Evolutionary conservation across 2,888 invertebrate genomes (phyloP).

Genomic region (Drosophila recens): DNA sequence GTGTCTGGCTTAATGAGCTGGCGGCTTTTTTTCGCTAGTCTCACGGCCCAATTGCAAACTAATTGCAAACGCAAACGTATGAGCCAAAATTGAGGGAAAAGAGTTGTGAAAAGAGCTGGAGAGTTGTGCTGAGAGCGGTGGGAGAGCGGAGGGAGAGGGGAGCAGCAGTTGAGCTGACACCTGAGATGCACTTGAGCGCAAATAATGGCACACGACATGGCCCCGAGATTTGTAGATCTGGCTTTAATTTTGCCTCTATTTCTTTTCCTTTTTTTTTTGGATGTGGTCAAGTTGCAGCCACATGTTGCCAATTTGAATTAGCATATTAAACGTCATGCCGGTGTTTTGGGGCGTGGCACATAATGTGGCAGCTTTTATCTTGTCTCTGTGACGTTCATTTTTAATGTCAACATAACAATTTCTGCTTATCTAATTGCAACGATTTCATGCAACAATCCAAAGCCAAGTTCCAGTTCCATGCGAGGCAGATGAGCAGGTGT

Average conservation of each 20-base stretch:
- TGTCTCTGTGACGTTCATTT: slow-evolving; percentile 53
- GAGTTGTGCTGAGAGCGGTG: neutral
- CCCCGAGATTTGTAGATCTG: slow-evolving; percentile 16
- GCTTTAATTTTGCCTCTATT: neutral
- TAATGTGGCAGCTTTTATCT: slow-evolving; percentile 60
- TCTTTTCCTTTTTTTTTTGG: neutral
- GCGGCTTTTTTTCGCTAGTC: slow-evolving; percentile 64
- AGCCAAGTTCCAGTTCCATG: neutral
- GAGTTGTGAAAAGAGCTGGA: neutral
- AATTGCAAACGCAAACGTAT: slow-evolving; percentile 73
- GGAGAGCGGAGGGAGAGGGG: too few species aligned
- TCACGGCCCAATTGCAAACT: slow-evolving; percentile 80
- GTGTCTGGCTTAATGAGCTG: slow-evolving; percentile 70
- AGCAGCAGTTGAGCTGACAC: slow-evolving; percentile 54
- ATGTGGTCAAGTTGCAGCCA: slow-evolving; percentile 27
- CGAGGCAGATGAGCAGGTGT: slow-evolving; percentile 72
- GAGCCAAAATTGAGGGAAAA: slow-evolving; percentile 6
- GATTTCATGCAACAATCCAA: slow-evolving; percentile 58
- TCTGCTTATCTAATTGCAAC: slow-evolving; percentile 81
- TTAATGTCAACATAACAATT: slow-evolving; percentile 80
- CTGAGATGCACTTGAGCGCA: slow-evolving; percentile 69
- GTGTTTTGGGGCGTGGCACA: slow-evolving; percentile 37
- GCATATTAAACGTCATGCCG: slow-evolving; percentile 48
- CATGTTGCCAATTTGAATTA: slow-evolving; percentile 58
- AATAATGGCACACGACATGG: slow-evolving; percentile 71